A percentile compares a stretch with the other conserved stretches of the same genome.
These are phyloP conservation scores for Scaptomyza montana DNA, from an alignment of 1,140 invertebrate species.

Conservation along the genomic window DNA sequence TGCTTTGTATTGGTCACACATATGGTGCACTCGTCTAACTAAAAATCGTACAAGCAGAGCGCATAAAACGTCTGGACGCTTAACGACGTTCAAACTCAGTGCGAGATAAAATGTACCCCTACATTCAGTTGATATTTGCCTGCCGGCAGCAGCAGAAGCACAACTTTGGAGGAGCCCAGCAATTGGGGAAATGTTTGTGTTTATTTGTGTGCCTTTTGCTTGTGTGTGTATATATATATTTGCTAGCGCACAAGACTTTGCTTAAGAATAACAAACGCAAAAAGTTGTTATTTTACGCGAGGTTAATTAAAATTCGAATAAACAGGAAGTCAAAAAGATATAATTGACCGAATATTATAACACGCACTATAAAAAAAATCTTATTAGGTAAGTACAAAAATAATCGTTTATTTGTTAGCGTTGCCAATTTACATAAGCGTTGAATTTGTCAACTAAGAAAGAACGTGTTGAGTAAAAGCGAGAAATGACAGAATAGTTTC, in stretches of 20 bases:
- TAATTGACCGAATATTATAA: constrained; percentile 16
- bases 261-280: constrained; percentile 63
- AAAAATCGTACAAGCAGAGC: constrained; percentile 32
- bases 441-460: constrained; percentile 10
- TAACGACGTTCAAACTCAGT: constrained; percentile 43
- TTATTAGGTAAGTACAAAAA: constrained; percentile 50
- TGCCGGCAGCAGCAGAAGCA: constrained; percentile 59
- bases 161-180: constrained; percentile 25
- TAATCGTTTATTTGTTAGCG: constrained; percentile 18
- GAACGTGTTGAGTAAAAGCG: constrained; percentile 10
- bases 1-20: constrained; percentile 29
- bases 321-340: constrained; percentile 6
- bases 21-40: constrained; percentile 40
- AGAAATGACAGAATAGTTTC: constrained; percentile 27
- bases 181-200: constrained; percentile 31
- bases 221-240: constrained; percentile 19
- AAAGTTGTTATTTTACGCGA: constrained; percentile 68
- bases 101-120: constrained; percentile 48
- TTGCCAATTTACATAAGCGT: constrained; percentile 59
- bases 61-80: constrained; percentile 57
- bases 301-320: constrained; percentile 44
- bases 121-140: constrained; percentile 68
- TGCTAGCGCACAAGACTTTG: constrained; percentile 43
- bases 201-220: constrained; percentile 16
- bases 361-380: constrained; percentile 28